Conservation (phyloP, 1,140 invertebrate genomes). For the Drosophila kikkawai region DNA sequence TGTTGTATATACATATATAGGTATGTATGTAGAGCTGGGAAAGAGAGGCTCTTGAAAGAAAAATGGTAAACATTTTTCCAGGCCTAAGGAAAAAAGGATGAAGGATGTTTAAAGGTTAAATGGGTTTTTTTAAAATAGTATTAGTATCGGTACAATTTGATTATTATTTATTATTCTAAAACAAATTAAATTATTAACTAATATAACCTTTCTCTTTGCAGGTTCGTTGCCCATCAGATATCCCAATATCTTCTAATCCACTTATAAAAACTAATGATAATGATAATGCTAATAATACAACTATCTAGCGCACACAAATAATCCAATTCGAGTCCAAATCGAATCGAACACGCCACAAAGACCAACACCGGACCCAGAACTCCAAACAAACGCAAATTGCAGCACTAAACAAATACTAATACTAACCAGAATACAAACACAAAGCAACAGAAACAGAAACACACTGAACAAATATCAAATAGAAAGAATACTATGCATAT, state of each 20-base stretch:
- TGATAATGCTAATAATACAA: constrained; percentile 48
- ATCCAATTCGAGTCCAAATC: constrained; percentile 36
- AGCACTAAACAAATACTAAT: constrained; percentile 47
- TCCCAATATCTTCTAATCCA: constrained; percentile 53
- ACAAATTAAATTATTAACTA: not conserved
- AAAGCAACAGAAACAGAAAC: constrained; percentile 32
- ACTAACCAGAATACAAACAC: constrained; percentile 42
- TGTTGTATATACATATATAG: constrained; percentile 1
- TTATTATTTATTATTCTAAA: not conserved
- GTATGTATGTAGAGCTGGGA: not conserved
- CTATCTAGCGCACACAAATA: constrained; percentile 43
- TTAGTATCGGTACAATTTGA: not conserved
- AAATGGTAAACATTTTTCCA: not conserved
- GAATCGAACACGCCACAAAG: constrained; percentile 43
- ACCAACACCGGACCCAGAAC: constrained; percentile 46
- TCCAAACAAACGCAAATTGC: constrained; percentile 56
- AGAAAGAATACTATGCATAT: constrained; percentile 65
- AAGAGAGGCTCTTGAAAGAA: not conserved
- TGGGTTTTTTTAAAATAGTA: not conserved
- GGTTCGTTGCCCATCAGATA: constrained; percentile 67
- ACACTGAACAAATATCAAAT: constrained; percentile 66
- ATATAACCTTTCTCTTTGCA: constrained; percentile 38
- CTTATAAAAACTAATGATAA: constrained; percentile 53
- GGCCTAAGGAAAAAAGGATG: not conserved
- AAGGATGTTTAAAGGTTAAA: not conserved